Conservation (phyloP, 2,888 invertebrate genomes). For the Drosophila acutilabella region DNA sequence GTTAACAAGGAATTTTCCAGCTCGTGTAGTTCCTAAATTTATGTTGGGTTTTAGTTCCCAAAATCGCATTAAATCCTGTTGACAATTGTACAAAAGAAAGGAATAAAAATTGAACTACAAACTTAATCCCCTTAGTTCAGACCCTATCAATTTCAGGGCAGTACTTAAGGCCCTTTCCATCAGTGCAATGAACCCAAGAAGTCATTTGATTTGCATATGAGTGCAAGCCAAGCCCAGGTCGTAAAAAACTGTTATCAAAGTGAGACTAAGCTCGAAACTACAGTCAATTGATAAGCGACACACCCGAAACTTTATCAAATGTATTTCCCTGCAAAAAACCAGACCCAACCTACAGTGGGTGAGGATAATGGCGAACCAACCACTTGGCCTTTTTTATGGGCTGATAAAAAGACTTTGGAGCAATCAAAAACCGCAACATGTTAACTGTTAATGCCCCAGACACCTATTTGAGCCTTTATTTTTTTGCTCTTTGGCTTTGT, state of each 20-base stretch:
- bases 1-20: too few species aligned
- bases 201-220: conserved; percentile 39
- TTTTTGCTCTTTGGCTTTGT: conserved; percentile 15
- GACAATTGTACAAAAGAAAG: not conserved
- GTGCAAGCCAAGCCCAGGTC: conserved; percentile 36
- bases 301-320: conserved; percentile 23
- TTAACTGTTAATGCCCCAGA: conserved; percentile 78
- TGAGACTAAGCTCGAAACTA: conserved; percentile 30
- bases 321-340: not conserved
- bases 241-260: conserved; percentile 52
- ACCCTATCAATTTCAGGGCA: not conserved
- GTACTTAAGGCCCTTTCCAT: conserved; percentile 1
- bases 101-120: not conserved
- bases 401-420: conserved; percentile 65
- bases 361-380: conserved; percentile 2
- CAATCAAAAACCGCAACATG: conserved; percentile 78
- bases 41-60: too few species aligned
- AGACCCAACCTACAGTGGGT: conserved; percentile 1
- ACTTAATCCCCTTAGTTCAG: not conserved
- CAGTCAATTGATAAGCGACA: conserved; percentile 47
- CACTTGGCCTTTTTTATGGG: conserved; percentile 61
- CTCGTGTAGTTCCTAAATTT: too few species aligned
- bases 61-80: conserved; percentile 5
- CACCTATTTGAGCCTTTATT: conserved; percentile 65
- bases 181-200: conserved; percentile 41